Evolutionary conservation across 1,140 invertebrate genomes (phyloP).

Genomic region (Tetramorium alpestre): DNA sequence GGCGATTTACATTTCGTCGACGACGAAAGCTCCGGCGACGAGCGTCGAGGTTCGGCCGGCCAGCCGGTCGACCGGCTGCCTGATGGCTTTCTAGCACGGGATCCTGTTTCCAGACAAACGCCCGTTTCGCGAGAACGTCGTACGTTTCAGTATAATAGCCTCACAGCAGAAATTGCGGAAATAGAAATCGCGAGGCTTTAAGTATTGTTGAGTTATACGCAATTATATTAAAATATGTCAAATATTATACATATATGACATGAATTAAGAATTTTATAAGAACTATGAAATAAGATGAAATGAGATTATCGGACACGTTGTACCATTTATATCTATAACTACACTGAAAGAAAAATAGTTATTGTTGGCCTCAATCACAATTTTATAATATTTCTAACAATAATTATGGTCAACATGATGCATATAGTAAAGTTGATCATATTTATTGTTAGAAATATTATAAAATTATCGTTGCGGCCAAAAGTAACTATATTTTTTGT

Average conservation of each 20-base stretch:
- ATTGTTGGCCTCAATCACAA: too few species aligned
- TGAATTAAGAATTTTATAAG: background rate
- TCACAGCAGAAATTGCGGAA: background rate
- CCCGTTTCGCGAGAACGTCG: constrained; percentile 49
- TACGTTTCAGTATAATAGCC: constrained; percentile 24
- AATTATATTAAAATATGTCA: background rate
- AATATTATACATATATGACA: background rate
- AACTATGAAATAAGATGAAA: background rate
- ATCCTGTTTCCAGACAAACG: constrained; percentile 79
- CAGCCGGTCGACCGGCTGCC: constrained; percentile 62
- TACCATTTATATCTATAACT: too few species aligned
- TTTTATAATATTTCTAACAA: too few species aligned
- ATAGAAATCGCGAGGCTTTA: constrained; percentile 27
- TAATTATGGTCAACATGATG: too few species aligned
- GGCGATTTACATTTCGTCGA: constrained; percentile 76
- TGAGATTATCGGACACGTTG: background rate
- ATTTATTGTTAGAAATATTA: too few species aligned
- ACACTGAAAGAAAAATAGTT: too few species aligned
- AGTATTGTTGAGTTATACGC: background rate
- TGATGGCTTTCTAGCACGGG: constrained; percentile 83
- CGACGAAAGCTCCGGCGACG: constrained; percentile 44
- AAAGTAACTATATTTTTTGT: too few species aligned
- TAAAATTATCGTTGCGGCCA: too few species aligned
- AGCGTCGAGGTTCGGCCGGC: constrained; percentile 52
- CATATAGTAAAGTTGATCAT: too few species aligned